phyloP scores from a whole-genome alignment of 2,113 vertebrate species.

The Mungos mungo region DNA sequence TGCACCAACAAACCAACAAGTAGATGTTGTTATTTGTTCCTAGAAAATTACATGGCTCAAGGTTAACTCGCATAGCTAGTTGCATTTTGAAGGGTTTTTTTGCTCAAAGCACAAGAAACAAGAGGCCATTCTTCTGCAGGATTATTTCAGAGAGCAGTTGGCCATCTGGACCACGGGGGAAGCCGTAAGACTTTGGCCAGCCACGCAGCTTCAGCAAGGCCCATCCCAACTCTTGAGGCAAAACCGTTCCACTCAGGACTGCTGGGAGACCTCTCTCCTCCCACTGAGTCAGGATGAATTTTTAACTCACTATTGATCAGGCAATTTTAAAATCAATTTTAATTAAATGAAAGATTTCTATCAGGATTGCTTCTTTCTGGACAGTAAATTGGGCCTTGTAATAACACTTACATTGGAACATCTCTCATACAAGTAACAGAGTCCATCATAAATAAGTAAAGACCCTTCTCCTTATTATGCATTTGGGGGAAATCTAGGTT shows the following conservation, averaged over 20 bases:
- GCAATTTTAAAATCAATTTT: slow-evolving; percentile 91
- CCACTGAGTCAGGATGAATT: slow-evolving; percentile 84
- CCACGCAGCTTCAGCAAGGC: slow-evolving; percentile 46
- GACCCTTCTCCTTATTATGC: slow-evolving; percentile 66
- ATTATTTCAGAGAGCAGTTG: slow-evolving; percentile 57
- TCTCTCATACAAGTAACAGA: slow-evolving; percentile 75
- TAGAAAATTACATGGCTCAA: background rate
- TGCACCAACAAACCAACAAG: background rate
- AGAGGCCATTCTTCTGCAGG: slow-evolving; percentile 58
- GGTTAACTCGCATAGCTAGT: background rate
- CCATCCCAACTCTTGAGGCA: slow-evolving; percentile 71
- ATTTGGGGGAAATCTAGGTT: slow-evolving; percentile 63
- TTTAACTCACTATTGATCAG: slow-evolving; percentile 89
- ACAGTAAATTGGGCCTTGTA: slow-evolving; percentile 83
- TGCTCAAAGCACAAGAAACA: slow-evolving; percentile 47
- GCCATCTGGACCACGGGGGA: slow-evolving; percentile 75
- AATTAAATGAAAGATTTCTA: slow-evolving; percentile 91
- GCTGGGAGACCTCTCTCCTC: slow-evolving; percentile 79
- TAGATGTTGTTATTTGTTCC: background rate
- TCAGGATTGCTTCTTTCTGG: slow-evolving; percentile 84
- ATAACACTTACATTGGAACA: slow-evolving; percentile 78
- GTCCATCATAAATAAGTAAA: slow-evolving; percentile 79
- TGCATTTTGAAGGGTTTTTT: slow-evolving; percentile 2
- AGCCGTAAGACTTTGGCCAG: slow-evolving; percentile 66
- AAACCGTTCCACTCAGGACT: slow-evolving; percentile 76